These are phyloP conservation scores for Ceratosolen solmsi DNA, from an alignment of 1,140 invertebrate species.

Conservation along the genomic window DNA sequence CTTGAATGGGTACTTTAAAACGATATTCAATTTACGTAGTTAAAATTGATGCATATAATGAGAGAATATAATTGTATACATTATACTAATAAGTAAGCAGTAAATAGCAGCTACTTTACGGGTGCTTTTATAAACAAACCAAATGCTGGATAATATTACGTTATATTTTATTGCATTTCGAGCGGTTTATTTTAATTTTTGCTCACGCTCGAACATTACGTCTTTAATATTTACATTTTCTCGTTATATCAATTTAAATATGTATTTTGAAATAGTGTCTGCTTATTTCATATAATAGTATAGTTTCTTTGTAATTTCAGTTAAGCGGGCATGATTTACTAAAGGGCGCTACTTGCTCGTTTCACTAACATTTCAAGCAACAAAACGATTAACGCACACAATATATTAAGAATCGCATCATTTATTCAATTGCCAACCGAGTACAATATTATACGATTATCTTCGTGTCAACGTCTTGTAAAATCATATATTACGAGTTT, in stretches of 20 bases:
- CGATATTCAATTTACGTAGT: background rate
- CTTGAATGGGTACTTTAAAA: background rate
- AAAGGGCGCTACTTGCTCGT: too few species aligned
- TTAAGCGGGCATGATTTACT: too few species aligned
- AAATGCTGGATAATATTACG: slow-evolving; percentile 3
- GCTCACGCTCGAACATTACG: background rate
- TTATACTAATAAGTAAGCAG: slow-evolving; percentile 6
- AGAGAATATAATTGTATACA: slow-evolving; percentile 12
- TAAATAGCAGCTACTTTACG: background rate
- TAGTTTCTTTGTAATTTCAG: too few species aligned
- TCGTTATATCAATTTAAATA: background rate
- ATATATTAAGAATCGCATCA: too few species aligned
- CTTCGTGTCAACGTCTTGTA: too few species aligned
- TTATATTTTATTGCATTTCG: slow-evolving; percentile 1
- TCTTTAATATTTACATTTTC: background rate
- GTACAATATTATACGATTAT: too few species aligned
- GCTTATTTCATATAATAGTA: too few species aligned
- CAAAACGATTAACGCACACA: too few species aligned
- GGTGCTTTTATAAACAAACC: background rate
- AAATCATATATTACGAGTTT: too few species aligned
- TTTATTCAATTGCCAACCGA: too few species aligned
- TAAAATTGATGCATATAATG: background rate
- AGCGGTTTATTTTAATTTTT: background rate
- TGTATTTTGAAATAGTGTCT: background rate
- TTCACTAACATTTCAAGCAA: too few species aligned